Percentiles rank a stretch among this genome's conserved stretches.
phyloP scores from a whole-genome alignment of 2,797 vertebrate genomes.

The Falco naumanni region DNA sequence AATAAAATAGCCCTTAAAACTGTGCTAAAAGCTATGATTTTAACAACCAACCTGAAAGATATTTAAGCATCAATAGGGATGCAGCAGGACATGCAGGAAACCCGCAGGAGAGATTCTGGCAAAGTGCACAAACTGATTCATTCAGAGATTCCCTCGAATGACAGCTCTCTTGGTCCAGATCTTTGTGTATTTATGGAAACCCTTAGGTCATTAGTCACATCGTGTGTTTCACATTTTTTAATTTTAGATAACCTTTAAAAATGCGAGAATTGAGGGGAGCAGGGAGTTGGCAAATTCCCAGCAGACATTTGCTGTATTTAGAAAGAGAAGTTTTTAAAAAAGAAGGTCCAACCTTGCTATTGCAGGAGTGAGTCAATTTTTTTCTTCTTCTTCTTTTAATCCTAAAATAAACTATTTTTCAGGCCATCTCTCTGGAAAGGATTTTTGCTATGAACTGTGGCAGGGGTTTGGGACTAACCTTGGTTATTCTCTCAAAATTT shows the following conservation, averaged over 20 bases:
- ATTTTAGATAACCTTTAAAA: constrained; percentile 38
- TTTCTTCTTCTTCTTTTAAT: neutral
- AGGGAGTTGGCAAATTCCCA: neutral
- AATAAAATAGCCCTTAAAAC: neutral
- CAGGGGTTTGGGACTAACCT: neutral
- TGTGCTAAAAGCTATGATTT: neutral
- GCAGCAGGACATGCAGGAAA: neutral
- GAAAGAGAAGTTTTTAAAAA: neutral
- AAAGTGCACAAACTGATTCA: neutral
- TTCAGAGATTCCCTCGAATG: neutral
- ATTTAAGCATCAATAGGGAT: neutral
- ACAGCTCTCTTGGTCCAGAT: neutral
- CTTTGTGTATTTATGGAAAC: neutral
- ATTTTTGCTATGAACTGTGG: neutral
- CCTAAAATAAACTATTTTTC: neutral
- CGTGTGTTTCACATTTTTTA: neutral
- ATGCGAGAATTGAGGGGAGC: neutral
- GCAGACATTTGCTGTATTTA: neutral
- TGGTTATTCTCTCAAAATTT: neutral
- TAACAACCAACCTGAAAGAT: neutral
- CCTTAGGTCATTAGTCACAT: neutral
- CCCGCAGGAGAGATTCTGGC: neutral
- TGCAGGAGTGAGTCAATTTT: neutral
- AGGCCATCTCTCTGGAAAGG: neutral
- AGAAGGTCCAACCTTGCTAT: neutral